phyloP scores from a whole-genome alignment of 2,113 vertebrate species.

The Lanius collurio region DNA sequence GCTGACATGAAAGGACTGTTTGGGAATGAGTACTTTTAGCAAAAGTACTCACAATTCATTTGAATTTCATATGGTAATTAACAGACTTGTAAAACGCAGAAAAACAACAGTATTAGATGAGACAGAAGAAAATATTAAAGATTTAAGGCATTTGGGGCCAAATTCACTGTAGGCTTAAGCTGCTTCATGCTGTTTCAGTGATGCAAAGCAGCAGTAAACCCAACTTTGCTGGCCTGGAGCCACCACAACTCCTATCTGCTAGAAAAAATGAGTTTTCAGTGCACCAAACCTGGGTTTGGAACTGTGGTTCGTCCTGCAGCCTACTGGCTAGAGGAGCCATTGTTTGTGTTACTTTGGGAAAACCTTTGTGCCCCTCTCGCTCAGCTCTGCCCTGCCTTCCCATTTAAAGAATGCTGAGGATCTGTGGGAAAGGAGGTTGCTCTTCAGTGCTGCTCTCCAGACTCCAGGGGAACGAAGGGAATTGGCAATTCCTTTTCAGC shows the following conservation, averaged over 20 bases:
- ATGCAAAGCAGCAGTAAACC: conserved; percentile 25
- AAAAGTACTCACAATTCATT: not conserved
- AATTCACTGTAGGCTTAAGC: not conserved
- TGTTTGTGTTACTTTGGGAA: not conserved
- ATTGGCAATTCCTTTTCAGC: not conserved
- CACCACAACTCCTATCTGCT: not conserved
- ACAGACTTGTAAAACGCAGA: not conserved
- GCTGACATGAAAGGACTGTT: not conserved
- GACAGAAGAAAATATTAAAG: conserved; percentile 2
- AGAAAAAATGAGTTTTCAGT: not conserved
- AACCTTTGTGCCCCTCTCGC: not conserved
- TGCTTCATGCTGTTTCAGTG: not conserved
- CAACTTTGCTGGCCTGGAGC: not conserved
- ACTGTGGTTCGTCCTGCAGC: not conserved
- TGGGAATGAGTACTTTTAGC: not conserved
- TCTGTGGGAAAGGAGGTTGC: not conserved
- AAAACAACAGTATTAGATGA: not conserved
- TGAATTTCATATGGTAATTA: not conserved
- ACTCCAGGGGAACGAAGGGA: not conserved
- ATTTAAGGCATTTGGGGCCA: conserved; percentile 3
- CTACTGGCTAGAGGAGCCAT: not conserved
- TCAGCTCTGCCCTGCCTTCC: not conserved
- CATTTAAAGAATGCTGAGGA: accelerated
- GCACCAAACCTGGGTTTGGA: not conserved
- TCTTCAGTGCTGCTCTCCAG: not conserved